A percentile compares a stretch with the other conserved stretches of the same genome.
Evolutionary conservation across 2,888 invertebrate species (phyloP).

Genomic region (Drymonia ruficornis): DNA sequence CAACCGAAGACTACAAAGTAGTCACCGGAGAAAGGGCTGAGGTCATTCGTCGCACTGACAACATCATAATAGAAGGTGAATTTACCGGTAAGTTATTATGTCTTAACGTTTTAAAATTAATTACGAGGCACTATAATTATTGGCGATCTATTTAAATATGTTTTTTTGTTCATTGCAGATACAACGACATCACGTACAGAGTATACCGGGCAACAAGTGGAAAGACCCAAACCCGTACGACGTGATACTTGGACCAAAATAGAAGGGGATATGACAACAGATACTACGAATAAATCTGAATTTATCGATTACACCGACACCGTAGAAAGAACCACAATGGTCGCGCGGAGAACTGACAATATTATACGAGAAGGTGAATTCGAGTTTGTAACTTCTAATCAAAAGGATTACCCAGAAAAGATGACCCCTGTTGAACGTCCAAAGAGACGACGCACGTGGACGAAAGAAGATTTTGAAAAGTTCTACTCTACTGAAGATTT

Average conservation of each 20-base stretch:
- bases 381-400: constrained; percentile 87
- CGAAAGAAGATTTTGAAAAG: constrained; percentile 89
- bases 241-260: constrained; percentile 92
- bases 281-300: constrained; percentile 88
- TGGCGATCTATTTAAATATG: too few species aligned
- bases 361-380: constrained; percentile 88
- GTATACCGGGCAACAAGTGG: constrained; percentile 88
- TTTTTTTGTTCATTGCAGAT: constrained; percentile 74
- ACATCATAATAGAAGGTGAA: constrained; percentile 87
- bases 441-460: constrained; percentile 87
- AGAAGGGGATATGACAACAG: constrained; percentile 89
- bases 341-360: constrained; percentile 86
- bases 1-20: constrained; percentile 85
- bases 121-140: too few species aligned
- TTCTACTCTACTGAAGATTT: constrained; percentile 85
- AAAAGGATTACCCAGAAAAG: constrained; percentile 86
- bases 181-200: constrained; percentile 88
- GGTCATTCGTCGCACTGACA: constrained; percentile 87
- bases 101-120: not conserved
- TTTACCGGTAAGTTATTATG: constrained; percentile 83
- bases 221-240: constrained; percentile 87
- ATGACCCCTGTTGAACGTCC: constrained; percentile 83
- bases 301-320: constrained; percentile 86
- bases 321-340: constrained; percentile 85
- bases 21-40: constrained; percentile 87